Percentiles rank a stretch among this genome's conserved stretches.
Evolutionary conservation across 2,888 invertebrate genomes (phyloP).

Genomic region (Frankliniella fusca): DNA sequence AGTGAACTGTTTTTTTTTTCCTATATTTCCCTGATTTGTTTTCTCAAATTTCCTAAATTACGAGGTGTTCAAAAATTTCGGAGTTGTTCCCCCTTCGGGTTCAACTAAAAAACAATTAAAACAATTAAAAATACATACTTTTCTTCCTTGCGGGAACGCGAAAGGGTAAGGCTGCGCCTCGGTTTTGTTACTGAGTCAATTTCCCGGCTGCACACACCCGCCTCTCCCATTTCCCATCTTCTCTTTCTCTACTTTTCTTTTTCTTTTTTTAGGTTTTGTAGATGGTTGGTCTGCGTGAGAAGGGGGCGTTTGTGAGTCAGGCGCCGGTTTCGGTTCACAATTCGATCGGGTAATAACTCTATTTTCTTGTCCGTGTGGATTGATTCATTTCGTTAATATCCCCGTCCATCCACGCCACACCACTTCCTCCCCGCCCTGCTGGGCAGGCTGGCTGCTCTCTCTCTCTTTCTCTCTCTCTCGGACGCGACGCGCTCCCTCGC

Average conservation of each 20-base stretch:
- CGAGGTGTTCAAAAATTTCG: too few relatives aligned
- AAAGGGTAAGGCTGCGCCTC: too few relatives aligned
- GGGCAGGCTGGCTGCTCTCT: background rate
- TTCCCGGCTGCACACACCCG: too few relatives aligned
- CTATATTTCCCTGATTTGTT: too few relatives aligned
- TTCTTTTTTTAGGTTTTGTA: background rate
- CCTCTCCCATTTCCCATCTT: background rate
- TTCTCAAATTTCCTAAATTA: too few relatives aligned
- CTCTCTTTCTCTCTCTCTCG: background rate
- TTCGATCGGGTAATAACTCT: slow-evolving; percentile 23
- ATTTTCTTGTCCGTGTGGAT: slow-evolving; percentile 8
- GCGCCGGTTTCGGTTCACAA: background rate
- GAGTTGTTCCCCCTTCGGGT: too few relatives aligned
- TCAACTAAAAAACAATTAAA: too few relatives aligned
- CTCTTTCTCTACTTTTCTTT: background rate
- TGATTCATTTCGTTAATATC: slow-evolving; percentile 12
- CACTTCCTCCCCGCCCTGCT: background rate
- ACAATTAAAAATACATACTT: too few relatives aligned
- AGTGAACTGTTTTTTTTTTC: too few relatives aligned
- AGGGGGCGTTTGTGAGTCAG: background rate
- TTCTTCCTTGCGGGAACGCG: too few relatives aligned
- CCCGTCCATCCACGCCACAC: background rate
- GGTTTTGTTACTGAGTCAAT: too few relatives aligned
- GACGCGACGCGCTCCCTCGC: background rate
- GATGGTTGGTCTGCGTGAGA: background rate